Percentiles rank a stretch among this genome's conserved stretches.
Conservation (phyloP, 1,140 invertebrate genomes). For the Nebria ingens region DNA sequence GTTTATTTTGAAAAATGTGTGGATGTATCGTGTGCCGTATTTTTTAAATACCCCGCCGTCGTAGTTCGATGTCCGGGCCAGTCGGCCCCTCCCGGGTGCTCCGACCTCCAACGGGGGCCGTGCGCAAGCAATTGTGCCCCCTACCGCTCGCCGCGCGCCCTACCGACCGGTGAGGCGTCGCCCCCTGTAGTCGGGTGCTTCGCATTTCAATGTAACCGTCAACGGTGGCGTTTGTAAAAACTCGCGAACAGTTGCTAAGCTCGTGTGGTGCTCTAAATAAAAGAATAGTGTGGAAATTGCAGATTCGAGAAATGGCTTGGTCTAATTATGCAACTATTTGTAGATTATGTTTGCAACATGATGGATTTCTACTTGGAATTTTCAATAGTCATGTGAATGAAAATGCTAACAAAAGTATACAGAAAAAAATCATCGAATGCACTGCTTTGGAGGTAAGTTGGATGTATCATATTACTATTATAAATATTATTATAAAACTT, state of each 20-base stretch:
- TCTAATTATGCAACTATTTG: constrained; percentile 38
- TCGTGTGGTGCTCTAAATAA: constrained; percentile 1
- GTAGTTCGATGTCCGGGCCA: background rate
- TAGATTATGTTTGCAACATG: constrained; percentile 44
- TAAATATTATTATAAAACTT: too few species aligned
- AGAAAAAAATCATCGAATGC: constrained; percentile 33
- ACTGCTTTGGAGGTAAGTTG: constrained; percentile 34
- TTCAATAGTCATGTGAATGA: constrained; percentile 35
- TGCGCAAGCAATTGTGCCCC: background rate
- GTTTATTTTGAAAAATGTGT: too few species aligned
- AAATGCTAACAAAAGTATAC: constrained; percentile 32
- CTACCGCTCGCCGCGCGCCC: background rate
- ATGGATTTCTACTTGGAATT: constrained; percentile 42
- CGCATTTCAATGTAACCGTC: background rate
- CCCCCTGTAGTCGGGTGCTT: background rate
- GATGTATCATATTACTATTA: too few species aligned
- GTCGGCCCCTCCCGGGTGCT: constrained; percentile 4
- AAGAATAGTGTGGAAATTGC: background rate
- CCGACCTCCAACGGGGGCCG: background rate
- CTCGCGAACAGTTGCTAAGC: background rate
- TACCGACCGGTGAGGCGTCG: background rate
- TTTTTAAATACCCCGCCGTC: background rate
- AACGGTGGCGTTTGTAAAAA: background rate
- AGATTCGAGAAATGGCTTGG: constrained; percentile 18
- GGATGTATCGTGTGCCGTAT: too few species aligned